phyloP scores from a whole-genome alignment of 2,113 vertebrate species.

The Gavia stellata region DNA sequence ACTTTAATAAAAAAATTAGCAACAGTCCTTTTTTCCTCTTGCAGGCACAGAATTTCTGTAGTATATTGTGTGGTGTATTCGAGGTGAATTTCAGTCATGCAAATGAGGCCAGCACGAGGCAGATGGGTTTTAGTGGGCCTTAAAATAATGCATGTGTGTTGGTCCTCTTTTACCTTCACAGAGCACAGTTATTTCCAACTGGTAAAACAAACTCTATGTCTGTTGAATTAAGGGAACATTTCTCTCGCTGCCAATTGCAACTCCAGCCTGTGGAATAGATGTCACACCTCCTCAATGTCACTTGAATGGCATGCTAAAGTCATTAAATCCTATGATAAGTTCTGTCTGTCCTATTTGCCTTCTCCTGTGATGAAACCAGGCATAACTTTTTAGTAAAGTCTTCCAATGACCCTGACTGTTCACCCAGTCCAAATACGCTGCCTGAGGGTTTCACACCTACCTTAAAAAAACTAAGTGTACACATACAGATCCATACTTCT shows the following conservation, averaged over 20 bases:
- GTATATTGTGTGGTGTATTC: constrained; percentile 22
- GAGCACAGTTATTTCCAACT: neutral
- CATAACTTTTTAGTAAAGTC: neutral
- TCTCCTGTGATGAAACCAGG: neutral
- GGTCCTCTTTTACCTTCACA: neutral
- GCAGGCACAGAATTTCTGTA: neutral
- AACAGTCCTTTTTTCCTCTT: neutral
- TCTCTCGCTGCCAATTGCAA: neutral
- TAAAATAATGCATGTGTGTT: neutral
- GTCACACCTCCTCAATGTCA: neutral
- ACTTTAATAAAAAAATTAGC: constrained; percentile 56
- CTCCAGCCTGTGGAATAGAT: neutral
- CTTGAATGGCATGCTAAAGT: neutral
- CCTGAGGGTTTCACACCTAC: neutral
- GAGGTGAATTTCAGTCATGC: neutral
- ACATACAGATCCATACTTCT: neutral
- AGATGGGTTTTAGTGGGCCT: neutral
- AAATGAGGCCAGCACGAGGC: neutral
- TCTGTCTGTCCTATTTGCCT: neutral
- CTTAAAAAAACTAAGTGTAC: neutral
- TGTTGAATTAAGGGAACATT: neutral
- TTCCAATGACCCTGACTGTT: neutral
- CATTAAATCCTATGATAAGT: neutral
- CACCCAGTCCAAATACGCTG: neutral
- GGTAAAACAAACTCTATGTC: neutral